Conservation (phyloP, 2,888 invertebrate genomes). For the Prosapia bicincta region DNA sequence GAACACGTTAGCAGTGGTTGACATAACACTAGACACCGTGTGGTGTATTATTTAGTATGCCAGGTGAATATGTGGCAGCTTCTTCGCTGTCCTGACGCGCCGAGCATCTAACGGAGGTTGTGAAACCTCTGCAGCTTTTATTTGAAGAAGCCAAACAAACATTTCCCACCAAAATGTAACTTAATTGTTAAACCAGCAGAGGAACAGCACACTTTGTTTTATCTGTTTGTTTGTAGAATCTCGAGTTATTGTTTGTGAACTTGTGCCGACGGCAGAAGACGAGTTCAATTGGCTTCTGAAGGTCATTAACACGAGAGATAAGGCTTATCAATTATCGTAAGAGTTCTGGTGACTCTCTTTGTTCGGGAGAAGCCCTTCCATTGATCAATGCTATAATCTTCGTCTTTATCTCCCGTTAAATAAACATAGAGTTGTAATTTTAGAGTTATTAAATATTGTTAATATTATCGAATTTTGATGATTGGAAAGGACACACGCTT, state of each 20-base stretch:
- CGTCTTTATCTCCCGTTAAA: too few species aligned
- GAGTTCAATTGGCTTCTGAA: neutral
- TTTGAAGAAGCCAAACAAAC: neutral
- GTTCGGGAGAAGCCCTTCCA: neutral
- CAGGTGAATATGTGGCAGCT: too few species aligned
- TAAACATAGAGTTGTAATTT: too few species aligned
- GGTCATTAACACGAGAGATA: neutral
- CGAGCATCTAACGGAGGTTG: too few species aligned
- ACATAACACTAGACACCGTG: too few species aligned
- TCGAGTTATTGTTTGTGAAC: neutral
- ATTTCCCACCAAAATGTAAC: neutral
- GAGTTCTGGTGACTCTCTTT: neutral
- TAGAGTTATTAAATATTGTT: too few species aligned
- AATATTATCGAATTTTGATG: too few species aligned
- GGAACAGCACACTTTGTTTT: neutral
- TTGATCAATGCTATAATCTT: neutral
- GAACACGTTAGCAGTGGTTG: too few species aligned
- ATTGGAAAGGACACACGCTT: too few species aligned
- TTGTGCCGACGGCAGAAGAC: neutral
- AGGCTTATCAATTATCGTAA: neutral
- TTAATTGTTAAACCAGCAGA: neutral
- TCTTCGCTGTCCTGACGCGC: too few species aligned
- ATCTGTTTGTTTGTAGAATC: neutral
- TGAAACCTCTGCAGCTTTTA: neutral
- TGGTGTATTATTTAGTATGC: too few species aligned